Base-by-base conservation (phyloP, 2,113 vertebrate genomes). In the Pygoscelis antarcticus region DNA sequence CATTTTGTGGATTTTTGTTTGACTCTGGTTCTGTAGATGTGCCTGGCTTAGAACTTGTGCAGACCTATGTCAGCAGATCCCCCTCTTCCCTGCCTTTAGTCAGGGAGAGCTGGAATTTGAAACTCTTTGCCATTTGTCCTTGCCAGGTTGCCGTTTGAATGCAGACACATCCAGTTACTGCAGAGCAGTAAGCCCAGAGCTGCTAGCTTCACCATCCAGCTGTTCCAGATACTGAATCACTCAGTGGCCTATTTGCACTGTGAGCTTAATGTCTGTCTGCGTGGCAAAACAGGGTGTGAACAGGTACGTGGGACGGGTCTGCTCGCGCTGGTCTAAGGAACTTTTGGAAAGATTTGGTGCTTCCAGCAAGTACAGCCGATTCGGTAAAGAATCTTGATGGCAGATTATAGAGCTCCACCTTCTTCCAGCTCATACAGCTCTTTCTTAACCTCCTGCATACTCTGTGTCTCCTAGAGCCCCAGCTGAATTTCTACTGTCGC, bases 221-320 rank as follows among this genome's bases (percentile, higher is more conserved):
- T 98, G 89, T 98, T 98, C 96, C 98, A 98, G 97, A 98, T 98
- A 98, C 98, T 99, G 97, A 98, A 99, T 97, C 98, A 97, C 95
- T 98, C 98, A 0, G 71, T 93, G 61, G 98, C 95, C 78, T 98
- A 98, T 95, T 81, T 99, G 94, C 98, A 98, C 98, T 98, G 98
- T 46, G 96, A 98, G 97, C 97, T 98, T 61, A 95, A 92, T 16
- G 57, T 98, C 78, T 98, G 99, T 66, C 96, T 95, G 85, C 98
- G 46, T 6, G 97, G 94, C 93, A 77, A 47, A 61, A 58, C 93
- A 14, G 97, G 95, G 7, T 98, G 98, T 55, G 94, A 98, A 75
- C 97, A 97, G 98, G 98, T 98, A 97, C 26, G 60, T 14, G 55
- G 38, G 27, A 6, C 2, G 5, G 30, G 4, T 5, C 55, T 0